A percentile compares a stretch with the other conserved stretches of the same genome.
Evolutionary conservation across 2,113 vertebrate genomes (phyloP).

Genomic region (Nicator chloris): DNA sequence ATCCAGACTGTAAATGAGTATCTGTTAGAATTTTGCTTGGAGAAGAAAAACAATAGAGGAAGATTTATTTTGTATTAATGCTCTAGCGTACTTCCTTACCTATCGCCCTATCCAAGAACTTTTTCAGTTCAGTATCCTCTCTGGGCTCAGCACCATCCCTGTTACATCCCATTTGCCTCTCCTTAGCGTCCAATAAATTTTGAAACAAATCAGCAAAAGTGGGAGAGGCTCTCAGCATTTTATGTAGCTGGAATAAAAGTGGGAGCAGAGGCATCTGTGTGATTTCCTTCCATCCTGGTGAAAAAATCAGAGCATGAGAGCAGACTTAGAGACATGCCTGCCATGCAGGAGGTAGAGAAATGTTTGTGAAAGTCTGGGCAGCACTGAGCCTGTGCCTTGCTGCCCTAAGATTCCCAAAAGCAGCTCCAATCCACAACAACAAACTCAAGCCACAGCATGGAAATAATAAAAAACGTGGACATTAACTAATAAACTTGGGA

Average conservation of each 20-base stretch:
- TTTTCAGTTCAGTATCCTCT: background rate
- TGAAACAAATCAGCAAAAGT: background rate
- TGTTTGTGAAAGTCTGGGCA: background rate
- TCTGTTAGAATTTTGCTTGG: background rate
- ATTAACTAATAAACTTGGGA: background rate
- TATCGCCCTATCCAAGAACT: background rate
- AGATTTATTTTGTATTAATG: background rate
- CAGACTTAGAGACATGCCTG: background rate
- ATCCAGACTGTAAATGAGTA: background rate
- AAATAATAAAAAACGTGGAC: background rate
- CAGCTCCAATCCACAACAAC: background rate
- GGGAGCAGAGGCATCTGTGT: background rate
- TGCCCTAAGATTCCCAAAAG: background rate
- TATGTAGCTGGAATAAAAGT: background rate
- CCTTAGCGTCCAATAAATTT: background rate
- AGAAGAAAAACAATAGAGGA: conserved; percentile 1
- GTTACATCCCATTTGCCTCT: background rate
- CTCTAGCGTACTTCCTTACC: background rate
- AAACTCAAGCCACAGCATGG: background rate
- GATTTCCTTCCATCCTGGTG: background rate
- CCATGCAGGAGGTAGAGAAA: background rate
- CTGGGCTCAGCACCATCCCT: background rate
- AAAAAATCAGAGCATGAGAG: background rate
- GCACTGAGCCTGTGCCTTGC: background rate
- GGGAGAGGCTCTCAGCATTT: background rate